Percentiles rank a stretch among this genome's conserved stretches.
Conservation (phyloP, 2,797 vertebrate genomes). For the Prionace glauca region DNA sequence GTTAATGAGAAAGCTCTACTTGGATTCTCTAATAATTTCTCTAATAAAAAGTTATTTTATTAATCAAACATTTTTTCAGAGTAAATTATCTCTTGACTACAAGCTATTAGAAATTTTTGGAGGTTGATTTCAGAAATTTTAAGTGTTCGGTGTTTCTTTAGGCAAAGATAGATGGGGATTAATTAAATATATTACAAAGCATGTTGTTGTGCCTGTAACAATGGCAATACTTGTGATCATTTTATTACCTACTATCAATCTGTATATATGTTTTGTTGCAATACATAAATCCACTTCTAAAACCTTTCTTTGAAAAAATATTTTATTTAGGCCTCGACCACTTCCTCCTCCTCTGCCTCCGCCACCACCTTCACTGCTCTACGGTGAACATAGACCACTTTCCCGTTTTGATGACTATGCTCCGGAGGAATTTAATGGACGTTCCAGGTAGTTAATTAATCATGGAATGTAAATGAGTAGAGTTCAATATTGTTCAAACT, state of each 20-base stretch:
- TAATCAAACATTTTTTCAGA: background rate
- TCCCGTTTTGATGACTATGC: conserved; percentile 20
- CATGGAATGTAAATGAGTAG: background rate
- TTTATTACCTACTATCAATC: background rate
- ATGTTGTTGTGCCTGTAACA: background rate
- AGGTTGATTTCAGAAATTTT: background rate
- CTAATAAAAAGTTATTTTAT: background rate
- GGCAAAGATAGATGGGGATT: background rate
- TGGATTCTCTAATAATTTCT: background rate
- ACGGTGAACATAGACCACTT: conserved; percentile 25
- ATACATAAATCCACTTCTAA: background rate
- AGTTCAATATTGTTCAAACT: conserved; percentile 39
- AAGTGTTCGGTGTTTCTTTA: background rate
- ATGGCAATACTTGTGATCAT: background rate
- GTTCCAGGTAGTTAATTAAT: conserved; percentile 15
- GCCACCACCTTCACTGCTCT: conserved; percentile 8
- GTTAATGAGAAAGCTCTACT: background rate
- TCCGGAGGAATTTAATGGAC: conserved; percentile 29
- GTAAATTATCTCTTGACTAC: background rate
- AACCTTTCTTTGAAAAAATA: background rate
- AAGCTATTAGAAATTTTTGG: background rate
- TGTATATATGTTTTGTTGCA: background rate
- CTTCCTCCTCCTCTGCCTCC: conserved; percentile 35
- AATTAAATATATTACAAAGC: background rate
- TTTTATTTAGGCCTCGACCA: conserved; percentile 21